Evolutionary conservation across 2,888 invertebrate genomes (phyloP).

Genomic region (Allophyes oxyacanthae): DNA sequence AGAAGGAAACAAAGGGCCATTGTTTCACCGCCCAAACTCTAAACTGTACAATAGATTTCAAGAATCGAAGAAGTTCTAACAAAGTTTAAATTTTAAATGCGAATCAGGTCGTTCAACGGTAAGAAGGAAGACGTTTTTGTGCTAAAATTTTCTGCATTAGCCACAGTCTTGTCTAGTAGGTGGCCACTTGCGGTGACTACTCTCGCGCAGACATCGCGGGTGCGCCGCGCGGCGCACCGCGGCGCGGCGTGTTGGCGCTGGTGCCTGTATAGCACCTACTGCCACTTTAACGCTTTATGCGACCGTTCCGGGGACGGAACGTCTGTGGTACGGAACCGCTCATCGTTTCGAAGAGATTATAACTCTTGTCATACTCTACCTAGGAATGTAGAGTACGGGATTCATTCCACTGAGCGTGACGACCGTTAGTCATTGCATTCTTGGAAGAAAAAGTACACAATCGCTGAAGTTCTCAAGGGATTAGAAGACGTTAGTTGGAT

Average conservation of each 20-base stretch:
- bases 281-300: conserved; percentile 68
- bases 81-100: conserved; percentile 84
- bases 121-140: conserved; percentile 89
- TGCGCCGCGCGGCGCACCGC: conserved; percentile 57
- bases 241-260: conserved; percentile 57
- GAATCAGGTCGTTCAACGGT: conserved; percentile 86
- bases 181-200: conserved; percentile 74
- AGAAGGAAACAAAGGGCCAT: conserved; percentile 85
- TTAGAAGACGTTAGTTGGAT: conserved; percentile 72
- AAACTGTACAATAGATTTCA: conserved; percentile 86
- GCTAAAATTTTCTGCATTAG: conserved; percentile 75
- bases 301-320: conserved; percentile 62
- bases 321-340: conserved; percentile 65
- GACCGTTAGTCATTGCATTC: conserved; percentile 60
- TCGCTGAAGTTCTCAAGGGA: conserved; percentile 71
- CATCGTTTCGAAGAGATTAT: conserved; percentile 29
- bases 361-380: conserved; percentile 44
- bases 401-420: conserved; percentile 62
- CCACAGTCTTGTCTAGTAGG: conserved; percentile 65
- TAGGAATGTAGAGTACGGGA: conserved; percentile 57
- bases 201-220: conserved; percentile 72
- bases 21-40: conserved; percentile 83
- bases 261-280: conserved; percentile 70
- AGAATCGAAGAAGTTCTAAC: conserved; percentile 85
- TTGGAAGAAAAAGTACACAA: conserved; percentile 69